A percentile compares a stretch with the other conserved stretches of the same genome.
These are phyloP conservation scores for Diachasma alloeum DNA, from an alignment of 1,140 invertebrate genomes.

Conservation along the genomic window DNA sequence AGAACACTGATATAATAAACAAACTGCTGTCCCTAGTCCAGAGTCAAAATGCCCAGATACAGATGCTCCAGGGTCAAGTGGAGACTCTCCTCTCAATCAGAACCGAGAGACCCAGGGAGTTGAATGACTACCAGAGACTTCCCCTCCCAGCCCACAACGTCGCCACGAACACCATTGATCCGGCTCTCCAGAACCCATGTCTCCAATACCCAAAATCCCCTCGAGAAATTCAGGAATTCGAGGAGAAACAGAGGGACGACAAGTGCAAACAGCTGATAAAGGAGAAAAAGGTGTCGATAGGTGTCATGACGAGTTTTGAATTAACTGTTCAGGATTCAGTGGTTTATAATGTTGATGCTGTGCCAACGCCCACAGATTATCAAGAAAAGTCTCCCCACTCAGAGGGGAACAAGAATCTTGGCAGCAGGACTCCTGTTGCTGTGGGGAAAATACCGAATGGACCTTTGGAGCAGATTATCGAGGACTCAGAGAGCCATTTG, in stretches of 20 bases:
- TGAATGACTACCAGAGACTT: neutral
- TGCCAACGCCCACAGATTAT: neutral
- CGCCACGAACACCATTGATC: neutral
- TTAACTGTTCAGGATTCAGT: conserved; percentile 67
- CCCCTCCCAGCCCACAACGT: neutral
- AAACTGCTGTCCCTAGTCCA: neutral
- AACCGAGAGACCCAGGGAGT: neutral
- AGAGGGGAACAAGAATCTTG: neutral
- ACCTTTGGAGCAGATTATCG: conserved; percentile 58
- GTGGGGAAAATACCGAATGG: conserved; percentile 29
- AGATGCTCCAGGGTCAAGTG: neutral
- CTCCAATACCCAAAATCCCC: neutral
- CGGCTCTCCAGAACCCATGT: neutral
- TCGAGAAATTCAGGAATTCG: neutral
- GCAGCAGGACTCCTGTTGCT: neutral
- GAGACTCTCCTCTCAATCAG: neutral
- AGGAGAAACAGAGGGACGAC: neutral
- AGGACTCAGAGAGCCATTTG: conserved; percentile 58
- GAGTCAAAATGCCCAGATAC: neutral
- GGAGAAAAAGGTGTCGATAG: conserved; percentile 72
- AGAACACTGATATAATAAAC: neutral
- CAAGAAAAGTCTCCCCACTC: neutral
- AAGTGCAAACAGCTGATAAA: conserved; percentile 30
- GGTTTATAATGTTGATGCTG: conserved; percentile 42
- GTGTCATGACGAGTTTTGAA: conserved; percentile 77